A percentile compares a stretch with the other conserved stretches of the same genome.
phyloP scores from a whole-genome alignment of 2,113 vertebrate species.

The Atlantisia rogersi region DNA sequence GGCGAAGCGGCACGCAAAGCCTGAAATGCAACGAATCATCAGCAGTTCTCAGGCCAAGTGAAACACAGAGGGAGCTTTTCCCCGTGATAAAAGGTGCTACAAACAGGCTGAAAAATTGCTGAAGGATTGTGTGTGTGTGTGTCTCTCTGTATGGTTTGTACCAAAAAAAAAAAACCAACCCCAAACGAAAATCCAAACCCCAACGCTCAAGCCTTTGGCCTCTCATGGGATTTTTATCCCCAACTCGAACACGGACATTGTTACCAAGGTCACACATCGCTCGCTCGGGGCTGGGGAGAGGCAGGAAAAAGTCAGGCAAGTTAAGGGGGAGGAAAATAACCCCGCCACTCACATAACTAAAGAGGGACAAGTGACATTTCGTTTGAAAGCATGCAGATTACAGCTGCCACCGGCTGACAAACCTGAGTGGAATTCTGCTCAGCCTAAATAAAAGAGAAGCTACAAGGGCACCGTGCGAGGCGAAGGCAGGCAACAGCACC shows the following conservation, averaged over 20 bases:
- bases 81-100: not conserved
- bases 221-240: not conserved
- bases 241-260: not conserved
- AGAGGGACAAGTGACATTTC: constrained; percentile 29
- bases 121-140: not conserved
- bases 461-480: not conserved
- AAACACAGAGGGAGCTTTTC: not conserved
- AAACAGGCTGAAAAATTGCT: not conserved
- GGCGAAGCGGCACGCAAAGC: not conserved
- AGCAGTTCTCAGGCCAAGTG: not conserved
- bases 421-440: not conserved
- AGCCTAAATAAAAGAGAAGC: not conserved
- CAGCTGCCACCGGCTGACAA: constrained; percentile 3
- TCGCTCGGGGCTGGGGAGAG: not conserved
- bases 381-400: constrained; percentile 2
- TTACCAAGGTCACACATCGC: constrained; percentile 43
- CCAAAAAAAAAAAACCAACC: too few relatives aligned
- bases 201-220: not conserved
- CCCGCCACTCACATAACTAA: not conserved
- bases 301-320: constrained; percentile 26
- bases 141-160: too few relatives aligned
- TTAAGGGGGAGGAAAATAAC: not conserved
- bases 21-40: not conserved
- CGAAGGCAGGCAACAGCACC: not conserved
- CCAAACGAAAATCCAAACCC: too few relatives aligned